A percentile compares a stretch with the other conserved stretches of the same genome.
phyloP scores from a whole-genome alignment of 2,888 invertebrate species.

The Pristionchus mayeri region DNA sequence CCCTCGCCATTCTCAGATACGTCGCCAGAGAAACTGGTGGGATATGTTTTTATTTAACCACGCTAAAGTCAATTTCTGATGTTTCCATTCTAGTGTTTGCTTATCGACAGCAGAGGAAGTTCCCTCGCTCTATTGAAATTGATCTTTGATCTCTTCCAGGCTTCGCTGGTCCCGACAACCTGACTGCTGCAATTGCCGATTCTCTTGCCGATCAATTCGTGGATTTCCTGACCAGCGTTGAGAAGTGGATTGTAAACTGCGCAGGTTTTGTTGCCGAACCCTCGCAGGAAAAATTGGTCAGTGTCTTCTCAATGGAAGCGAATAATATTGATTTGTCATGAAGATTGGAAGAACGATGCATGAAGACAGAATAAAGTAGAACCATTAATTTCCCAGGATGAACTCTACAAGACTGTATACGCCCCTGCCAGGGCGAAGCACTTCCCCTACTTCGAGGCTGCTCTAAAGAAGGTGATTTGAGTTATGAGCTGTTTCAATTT shows the following conservation, averaged over 20 bases:
- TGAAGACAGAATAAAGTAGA: neutral
- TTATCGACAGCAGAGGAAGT: no score
- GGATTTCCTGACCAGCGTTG: slow-evolving; percentile 3
- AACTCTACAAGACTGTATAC: neutral
- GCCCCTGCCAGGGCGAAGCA: neutral
- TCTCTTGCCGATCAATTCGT: slow-evolving; percentile 3
- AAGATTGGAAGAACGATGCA: no score
- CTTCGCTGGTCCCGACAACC: neutral
- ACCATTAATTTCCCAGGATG: neutral
- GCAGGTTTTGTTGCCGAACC: no score
- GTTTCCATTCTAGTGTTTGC: no score
- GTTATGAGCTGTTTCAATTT: neutral
- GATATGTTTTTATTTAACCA: neutral
- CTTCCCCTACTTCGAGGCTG: slow-evolving; percentile 7
- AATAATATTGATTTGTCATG: no score
- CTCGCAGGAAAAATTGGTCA: no score
- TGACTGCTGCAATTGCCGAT: neutral
- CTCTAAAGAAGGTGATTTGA: slow-evolving; percentile 6
- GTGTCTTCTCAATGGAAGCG: no score
- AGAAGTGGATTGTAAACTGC: no score
- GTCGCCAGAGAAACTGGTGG: slow-evolving; percentile 9
- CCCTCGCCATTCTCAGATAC: slow-evolving; percentile 2
- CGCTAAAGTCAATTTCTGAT: no score
- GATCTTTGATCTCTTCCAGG: slow-evolving; percentile 36
- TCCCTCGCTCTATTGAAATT: no score